Conservation (phyloP, 2,113 vertebrate species). For the Cercopithecus mona region DNA sequence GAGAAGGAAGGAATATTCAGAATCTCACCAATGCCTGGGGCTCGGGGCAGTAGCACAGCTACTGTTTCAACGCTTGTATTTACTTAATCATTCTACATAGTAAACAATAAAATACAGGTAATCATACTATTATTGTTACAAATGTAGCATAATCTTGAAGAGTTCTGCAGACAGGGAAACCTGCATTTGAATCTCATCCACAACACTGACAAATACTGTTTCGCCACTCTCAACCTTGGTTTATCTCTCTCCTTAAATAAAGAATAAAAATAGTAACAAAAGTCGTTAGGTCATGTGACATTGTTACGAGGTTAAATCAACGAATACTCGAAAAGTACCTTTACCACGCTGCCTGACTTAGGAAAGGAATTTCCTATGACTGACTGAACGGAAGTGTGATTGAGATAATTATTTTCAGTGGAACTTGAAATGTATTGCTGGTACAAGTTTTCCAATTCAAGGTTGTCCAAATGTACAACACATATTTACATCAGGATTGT, state of each 20-base stretch:
- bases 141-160: too few relatives aligned
- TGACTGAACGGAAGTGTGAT: neutral
- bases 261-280: too few relatives aligned
- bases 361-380: neutral
- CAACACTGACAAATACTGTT: too few relatives aligned
- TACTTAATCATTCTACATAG: neutral
- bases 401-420: neutral
- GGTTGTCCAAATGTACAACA: neutral
- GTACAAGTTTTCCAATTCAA: neutral
- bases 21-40: constrained; percentile 80
- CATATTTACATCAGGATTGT: neutral
- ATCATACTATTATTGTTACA: too few relatives aligned
- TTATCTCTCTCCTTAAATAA: too few relatives aligned
- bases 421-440: neutral
- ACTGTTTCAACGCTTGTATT: constrained; percentile 68
- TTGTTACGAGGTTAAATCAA: neutral
- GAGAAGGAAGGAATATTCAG: constrained; percentile 82
- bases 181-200: too few relatives aligned
- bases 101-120: too few relatives aligned
- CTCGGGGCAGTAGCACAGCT: constrained; percentile 78
- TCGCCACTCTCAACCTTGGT: too few relatives aligned
- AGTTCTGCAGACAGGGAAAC: too few relatives aligned
- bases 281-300: too few relatives aligned
- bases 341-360: neutral
- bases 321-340: neutral